phyloP scores from a whole-genome alignment of 2,113 vertebrate genomes.

The Alectura lathami region DNA sequence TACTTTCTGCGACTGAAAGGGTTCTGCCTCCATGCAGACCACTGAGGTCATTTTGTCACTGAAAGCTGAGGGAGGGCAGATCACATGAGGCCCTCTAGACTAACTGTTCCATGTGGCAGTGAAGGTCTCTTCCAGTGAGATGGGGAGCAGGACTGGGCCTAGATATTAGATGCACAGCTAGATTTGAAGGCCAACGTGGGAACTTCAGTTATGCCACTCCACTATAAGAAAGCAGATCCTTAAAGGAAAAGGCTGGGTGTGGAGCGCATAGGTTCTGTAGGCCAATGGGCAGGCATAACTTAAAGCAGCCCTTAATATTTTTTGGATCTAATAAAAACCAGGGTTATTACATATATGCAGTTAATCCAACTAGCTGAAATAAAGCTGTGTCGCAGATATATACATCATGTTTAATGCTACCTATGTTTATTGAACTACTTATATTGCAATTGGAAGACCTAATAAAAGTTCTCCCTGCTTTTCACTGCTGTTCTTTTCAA shows the following conservation, averaged over 20 bases:
- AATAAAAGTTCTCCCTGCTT: not conserved
- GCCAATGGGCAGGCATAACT: not conserved
- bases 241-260: not conserved
- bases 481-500: not conserved
- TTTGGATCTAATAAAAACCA: not conserved
- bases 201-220: not conserved
- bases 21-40: not conserved
- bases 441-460: not conserved
- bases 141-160: not conserved
- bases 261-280: too few species aligned
- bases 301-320: not conserved
- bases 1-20: not conserved
- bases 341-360: not conserved
- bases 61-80: not conserved
- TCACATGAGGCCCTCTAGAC: fast-evolving
- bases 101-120: not conserved
- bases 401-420: not conserved
- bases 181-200: not conserved
- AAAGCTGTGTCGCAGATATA: not conserved
- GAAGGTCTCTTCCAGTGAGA: not conserved
- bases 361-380: not conserved
- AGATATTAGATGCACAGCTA: fast-evolving
- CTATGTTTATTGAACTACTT: not conserved
- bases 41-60: not conserved
- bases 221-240: not conserved